Base-by-base conservation (phyloP, 2,113 vertebrate genomes). In the Synodontis membranacea region DNA sequence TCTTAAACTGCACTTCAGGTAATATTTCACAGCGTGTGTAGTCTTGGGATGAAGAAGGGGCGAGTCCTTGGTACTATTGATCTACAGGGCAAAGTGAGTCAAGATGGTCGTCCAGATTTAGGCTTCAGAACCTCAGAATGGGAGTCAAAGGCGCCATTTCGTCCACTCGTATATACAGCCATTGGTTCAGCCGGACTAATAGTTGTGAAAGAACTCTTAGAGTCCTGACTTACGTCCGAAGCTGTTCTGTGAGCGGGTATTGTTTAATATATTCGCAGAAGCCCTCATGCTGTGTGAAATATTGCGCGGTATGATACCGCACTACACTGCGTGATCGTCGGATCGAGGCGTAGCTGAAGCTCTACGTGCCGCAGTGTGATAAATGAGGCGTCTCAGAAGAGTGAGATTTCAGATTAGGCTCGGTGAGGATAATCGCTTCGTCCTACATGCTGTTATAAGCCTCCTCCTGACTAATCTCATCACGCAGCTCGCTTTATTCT, bases 381-480 rank as follows among this genome's bases (percentile, higher is more conserved):
- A 42, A 75, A 75, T 48, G 72, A 75, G 25, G 23, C 48, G 60
- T 72, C 48, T 84, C 25, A 76, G 60, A 44, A 34, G 52, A 58
- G 70, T 15, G 54, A 88, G 72, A 80, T 89, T 84, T 64, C 31
- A 62, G 54, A 78, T 85, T 79, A 78, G 64, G 54, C 28, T 39
- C 50, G 19, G 54, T 23, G 46, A 83, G 56, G 76, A 81, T 84
- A 84, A 89, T 84, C 74, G 62, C 50, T 76, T 84, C 54, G 80
- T 86, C 5, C 64, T 56, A 64, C 84, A 70, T 10, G n/a, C 39
- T 21, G 72, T 52, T 80, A 80, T 86, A 44, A 37, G 17, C 81
- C 39, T 68, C 79, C 80, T 82, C 76, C 66, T 68, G 85, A 72
- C 66, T 82, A 82, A 85, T 87, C 82, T 82, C 46, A 75, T 39